A percentile compares a stretch with the other conserved stretches of the same genome.
Conservation (phyloP, 2,797 vertebrate species). For the Myotis findleyi region DNA sequence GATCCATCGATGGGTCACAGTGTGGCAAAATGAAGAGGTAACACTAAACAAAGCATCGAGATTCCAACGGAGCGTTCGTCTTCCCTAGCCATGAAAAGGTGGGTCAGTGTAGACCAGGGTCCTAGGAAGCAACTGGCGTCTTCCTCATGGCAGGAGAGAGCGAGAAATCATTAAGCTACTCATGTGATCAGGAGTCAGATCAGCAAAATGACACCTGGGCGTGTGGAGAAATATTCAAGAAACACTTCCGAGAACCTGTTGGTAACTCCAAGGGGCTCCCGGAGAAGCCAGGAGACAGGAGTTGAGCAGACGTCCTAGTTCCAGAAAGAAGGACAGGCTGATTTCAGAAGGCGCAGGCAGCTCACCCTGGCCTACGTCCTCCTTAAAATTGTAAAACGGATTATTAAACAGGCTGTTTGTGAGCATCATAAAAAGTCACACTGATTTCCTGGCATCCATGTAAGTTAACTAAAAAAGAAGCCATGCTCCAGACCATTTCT, state of each 20-base stretch:
- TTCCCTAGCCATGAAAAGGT: neutral
- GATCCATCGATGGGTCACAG: neutral
- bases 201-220: neutral
- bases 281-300: neutral
- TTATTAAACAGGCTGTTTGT: neutral
- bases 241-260: neutral
- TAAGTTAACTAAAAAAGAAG: conserved; percentile 4
- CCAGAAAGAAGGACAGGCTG: neutral
- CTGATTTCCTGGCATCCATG: neutral
- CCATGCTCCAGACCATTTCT: neutral
- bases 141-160: neutral
- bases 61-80: neutral
- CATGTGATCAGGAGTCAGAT: neutral
- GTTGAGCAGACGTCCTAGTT: neutral
- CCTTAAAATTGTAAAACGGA: neutral
- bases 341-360: neutral
- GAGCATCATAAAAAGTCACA: neutral
- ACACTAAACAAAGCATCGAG: neutral
- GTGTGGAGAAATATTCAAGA: neutral
- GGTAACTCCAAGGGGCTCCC: neutral
- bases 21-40: neutral
- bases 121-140: neutral
- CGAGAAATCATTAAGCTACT: neutral
- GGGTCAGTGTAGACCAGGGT: neutral
- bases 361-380: neutral